A percentile compares a stretch with the other conserved stretches of the same genome.
These are phyloP conservation scores for Enteromius mattozi DNA, from an alignment of 2,797 vertebrate species.

Conservation along the genomic window DNA sequence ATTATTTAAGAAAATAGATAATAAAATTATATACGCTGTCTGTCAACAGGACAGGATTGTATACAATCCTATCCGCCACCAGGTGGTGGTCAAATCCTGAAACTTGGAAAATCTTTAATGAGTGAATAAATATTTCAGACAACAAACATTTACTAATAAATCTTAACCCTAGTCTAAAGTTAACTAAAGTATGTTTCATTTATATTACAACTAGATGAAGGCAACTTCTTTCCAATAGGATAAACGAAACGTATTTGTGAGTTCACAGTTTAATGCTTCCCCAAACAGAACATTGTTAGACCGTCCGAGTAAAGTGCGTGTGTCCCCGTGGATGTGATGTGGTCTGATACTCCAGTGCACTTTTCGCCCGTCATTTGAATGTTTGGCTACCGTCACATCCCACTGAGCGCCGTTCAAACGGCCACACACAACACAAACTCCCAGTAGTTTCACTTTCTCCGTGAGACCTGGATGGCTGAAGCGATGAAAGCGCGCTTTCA, in stretches of 20 bases:
- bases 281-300: neutral
- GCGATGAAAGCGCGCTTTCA: slow-evolving; percentile 83
- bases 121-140: neutral
- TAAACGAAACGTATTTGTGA: neutral
- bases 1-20: neutral
- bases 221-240: neutral
- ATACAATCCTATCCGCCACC: slow-evolving; percentile 8
- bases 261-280: neutral
- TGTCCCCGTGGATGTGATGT: neutral
- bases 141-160: neutral
- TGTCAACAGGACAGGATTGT: neutral
- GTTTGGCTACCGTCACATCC: slow-evolving; percentile 51
- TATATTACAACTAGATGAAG: neutral
- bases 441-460: slow-evolving; percentile 43
- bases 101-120: neutral
- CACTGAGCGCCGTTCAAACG: slow-evolving; percentile 59
- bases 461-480: slow-evolving; percentile 71
- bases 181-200: neutral
- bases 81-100: slow-evolving; percentile 39
- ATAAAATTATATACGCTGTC: neutral
- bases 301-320: neutral
- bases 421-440: slow-evolving; percentile 39
- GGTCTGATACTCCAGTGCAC: neutral
- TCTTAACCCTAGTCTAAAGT: neutral
- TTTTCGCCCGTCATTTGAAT: slow-evolving; percentile 35